Evolutionary conservation across 1,140 invertebrate species (phyloP).

Genomic region (Melanaphis sacchari): DNA sequence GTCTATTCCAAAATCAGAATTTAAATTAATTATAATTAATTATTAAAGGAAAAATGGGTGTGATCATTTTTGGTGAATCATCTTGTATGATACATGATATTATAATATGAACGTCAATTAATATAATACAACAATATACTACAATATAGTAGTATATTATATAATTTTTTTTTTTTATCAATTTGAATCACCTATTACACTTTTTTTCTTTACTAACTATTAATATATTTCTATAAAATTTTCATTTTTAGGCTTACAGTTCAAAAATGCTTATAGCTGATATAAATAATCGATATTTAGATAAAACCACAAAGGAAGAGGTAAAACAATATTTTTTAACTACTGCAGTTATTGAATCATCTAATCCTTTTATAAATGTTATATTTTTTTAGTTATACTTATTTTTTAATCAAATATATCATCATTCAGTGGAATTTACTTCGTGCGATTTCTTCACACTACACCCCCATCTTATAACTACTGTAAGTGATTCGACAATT

Average conservation of each 20-base stretch:
- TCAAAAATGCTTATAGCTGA: constrained; percentile 28
- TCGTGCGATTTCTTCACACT: constrained; percentile 46
- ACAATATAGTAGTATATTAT: too few species aligned
- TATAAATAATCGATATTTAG: constrained; percentile 52
- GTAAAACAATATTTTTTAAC: background rate
- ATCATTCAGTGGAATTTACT: constrained; percentile 26
- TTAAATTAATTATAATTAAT: too few species aligned
- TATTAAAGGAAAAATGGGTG: too few species aligned
- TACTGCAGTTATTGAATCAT: background rate
- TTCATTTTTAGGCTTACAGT: constrained; percentile 23
- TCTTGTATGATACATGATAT: too few species aligned
- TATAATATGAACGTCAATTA: too few species aligned
- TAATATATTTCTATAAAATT: background rate
- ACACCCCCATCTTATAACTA: constrained; percentile 51
- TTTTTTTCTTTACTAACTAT: background rate
- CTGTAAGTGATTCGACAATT: background rate
- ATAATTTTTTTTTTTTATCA: background rate
- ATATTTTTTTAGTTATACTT: constrained; percentile 22
- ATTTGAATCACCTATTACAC: background rate
- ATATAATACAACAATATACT: too few species aligned
- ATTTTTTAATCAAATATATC: constrained; percentile 51
- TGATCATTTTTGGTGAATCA: background rate
- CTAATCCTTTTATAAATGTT: background rate
- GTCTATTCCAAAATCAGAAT: too few species aligned
- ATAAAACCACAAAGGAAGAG: constrained; percentile 41